A percentile compares a stretch with the other conserved stretches of the same genome.
Evolutionary conservation across 2,797 vertebrate species (phyloP).

Genomic region (Kryptolebias ocellatus): DNA sequence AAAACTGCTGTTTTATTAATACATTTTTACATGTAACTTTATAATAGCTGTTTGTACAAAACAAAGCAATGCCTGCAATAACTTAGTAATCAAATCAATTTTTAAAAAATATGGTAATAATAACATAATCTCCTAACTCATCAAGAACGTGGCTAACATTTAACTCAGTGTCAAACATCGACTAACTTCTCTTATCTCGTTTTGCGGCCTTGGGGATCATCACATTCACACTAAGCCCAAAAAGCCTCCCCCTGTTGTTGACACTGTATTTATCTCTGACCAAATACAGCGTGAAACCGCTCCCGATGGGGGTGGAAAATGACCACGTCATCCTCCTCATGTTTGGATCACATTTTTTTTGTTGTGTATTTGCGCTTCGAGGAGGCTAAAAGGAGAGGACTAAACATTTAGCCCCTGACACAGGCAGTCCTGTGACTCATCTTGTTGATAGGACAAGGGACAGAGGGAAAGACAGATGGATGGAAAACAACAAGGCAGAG

Average conservation of each 20-base stretch:
- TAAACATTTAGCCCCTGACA: constrained; percentile 86
- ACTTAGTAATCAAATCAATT: not conserved
- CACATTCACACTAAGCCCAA: constrained; percentile 59
- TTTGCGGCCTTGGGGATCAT: constrained; percentile 57
- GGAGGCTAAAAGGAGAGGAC: constrained; percentile 84
- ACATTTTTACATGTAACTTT: too few species aligned
- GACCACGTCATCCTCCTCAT: constrained; percentile 66
- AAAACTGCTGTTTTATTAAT: too few species aligned
- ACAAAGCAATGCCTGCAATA: not conserved
- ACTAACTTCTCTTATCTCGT: constrained; percentile 54
- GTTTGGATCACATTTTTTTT: constrained; percentile 47
- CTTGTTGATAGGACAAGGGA: constrained; percentile 70
- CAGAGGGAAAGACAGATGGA: constrained; percentile 64
- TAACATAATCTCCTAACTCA: constrained; percentile 30
- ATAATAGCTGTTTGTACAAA: not conserved
- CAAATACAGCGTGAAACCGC: constrained; percentile 45
- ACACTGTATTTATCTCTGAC: constrained; percentile 68
- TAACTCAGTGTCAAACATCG: constrained; percentile 27
- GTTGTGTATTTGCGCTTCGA: constrained; percentile 55
- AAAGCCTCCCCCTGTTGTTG: constrained; percentile 63
- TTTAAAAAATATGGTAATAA: not conserved
- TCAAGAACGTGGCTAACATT: constrained; percentile 38
- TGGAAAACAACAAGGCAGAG: constrained; percentile 73
- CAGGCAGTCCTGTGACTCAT: constrained; percentile 73
- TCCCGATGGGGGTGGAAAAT: constrained; percentile 72